Evolutionary conservation across 2,113 vertebrate species (phyloP).

Genomic region (Cacatua alba): DNA sequence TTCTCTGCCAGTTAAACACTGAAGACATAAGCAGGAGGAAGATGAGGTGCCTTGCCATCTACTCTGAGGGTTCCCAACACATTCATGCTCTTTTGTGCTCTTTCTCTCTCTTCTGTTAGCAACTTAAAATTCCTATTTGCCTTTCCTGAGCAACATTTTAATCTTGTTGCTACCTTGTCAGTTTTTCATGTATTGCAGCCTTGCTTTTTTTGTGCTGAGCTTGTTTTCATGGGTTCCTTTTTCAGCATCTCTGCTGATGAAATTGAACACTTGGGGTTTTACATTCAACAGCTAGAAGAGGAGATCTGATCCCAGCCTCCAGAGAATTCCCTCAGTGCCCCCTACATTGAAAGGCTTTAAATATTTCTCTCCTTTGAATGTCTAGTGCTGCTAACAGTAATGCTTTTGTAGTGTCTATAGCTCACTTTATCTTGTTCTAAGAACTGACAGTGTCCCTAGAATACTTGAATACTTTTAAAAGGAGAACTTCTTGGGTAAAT

Average conservation of each 20-base stretch:
- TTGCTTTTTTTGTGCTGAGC: not conserved
- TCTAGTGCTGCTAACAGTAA: not conserved
- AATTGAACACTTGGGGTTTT: not conserved
- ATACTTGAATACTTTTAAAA: constrained; percentile 28
- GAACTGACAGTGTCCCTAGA: not conserved
- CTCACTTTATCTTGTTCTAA: not conserved
- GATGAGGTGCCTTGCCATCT: not conserved
- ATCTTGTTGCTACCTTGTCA: constrained; percentile 15
- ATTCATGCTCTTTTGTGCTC: not conserved
- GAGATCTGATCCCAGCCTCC: not conserved
- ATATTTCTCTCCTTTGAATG: constrained; percentile 5
- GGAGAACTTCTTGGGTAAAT: not conserved
- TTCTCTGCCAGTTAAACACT: not conserved
- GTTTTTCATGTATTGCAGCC: not conserved
- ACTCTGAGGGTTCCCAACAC: not conserved
- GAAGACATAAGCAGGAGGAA: not conserved
- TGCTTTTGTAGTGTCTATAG: constrained; percentile 16
- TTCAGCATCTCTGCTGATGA: not conserved
- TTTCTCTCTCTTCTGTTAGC: not conserved
- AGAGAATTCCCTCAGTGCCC: constrained; percentile 5
- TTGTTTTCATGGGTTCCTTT: constrained; percentile 2
- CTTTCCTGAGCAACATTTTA: constrained; percentile 1
- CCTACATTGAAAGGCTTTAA: constrained; percentile 30
- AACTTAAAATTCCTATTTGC: constrained; percentile 16
- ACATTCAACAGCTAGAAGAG: not conserved